These are phyloP conservation scores for Mamestra configurata DNA, from an alignment of 1,140 invertebrate genomes.

Conservation along the genomic window DNA sequence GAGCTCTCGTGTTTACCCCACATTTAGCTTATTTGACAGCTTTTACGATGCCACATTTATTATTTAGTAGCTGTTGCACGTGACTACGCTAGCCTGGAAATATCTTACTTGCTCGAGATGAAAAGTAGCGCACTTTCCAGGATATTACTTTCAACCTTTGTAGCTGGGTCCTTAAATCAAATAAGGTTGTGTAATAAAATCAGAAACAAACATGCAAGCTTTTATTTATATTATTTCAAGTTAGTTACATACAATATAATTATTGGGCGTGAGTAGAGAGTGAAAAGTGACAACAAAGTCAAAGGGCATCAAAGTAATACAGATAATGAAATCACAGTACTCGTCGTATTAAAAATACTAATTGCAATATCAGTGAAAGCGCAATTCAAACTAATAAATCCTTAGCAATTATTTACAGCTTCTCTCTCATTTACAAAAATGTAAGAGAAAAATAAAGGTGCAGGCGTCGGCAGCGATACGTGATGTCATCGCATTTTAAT, in stretches of 20 bases:
- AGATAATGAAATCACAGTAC: not conserved
- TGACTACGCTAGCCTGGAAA: not conserved
- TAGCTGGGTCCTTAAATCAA: not conserved
- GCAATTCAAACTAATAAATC: not conserved
- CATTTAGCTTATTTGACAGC: slow-evolving; percentile 29
- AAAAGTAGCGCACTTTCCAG: not conserved
- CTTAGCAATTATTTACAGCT: not conserved
- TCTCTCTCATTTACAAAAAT: slow-evolving; percentile 23
- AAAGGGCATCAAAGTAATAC: not conserved
- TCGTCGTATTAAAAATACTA: too few species aligned
- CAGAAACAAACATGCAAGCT: too few species aligned
- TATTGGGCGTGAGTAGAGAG: too few species aligned
- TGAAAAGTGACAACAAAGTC: too few species aligned
- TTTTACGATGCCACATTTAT: slow-evolving; percentile 35
- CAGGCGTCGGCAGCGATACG: slow-evolving; percentile 20
- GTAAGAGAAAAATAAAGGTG: not conserved
- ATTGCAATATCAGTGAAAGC: not conserved
- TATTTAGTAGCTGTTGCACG: slow-evolving; percentile 15
- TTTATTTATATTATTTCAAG: too few species aligned
- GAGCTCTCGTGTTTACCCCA: slow-evolving; percentile 29
- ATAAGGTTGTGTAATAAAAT: too few species aligned
- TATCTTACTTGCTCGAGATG: not conserved
- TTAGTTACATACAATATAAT: too few species aligned
- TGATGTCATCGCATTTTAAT: slow-evolving; percentile 51
- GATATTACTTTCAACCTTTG: not conserved